Conservation (phyloP, 2,113 vertebrate genomes). For the Parus major region DNA sequence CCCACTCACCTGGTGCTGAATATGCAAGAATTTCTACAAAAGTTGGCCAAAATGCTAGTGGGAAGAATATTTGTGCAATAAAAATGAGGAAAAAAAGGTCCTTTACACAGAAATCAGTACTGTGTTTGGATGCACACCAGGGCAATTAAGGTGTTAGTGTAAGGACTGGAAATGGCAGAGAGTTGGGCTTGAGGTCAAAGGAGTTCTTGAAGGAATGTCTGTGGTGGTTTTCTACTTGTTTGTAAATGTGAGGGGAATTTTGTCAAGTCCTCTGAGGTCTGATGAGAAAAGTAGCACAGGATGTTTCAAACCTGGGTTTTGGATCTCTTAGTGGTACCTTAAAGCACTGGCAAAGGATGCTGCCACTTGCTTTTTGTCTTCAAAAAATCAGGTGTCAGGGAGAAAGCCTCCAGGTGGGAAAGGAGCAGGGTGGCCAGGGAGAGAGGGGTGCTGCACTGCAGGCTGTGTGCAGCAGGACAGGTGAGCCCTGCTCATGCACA, state of each 20-base stretch:
- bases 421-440: neutral
- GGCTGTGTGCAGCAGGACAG: neutral
- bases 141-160: too few relatives aligned
- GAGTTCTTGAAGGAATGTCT: neutral
- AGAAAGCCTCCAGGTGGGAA: neutral
- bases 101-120: accelerated
- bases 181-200: neutral
- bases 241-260: neutral
- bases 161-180: neutral
- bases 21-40: neutral
- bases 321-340: neutral
- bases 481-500: accelerated
- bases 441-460: neutral
- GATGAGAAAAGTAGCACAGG: neutral
- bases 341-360: neutral
- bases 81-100: neutral
- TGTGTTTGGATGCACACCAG: neutral
- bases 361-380: neutral
- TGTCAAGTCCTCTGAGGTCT: neutral
- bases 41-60: neutral
- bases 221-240: neutral
- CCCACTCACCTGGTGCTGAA: neutral
- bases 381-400: neutral
- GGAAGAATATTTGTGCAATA: neutral
- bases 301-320: accelerated